Percentiles rank a stretch among this genome's conserved stretches.
phyloP scores from a whole-genome alignment of 2,113 vertebrate genomes.

The Zosterops borbonicus region DNA sequence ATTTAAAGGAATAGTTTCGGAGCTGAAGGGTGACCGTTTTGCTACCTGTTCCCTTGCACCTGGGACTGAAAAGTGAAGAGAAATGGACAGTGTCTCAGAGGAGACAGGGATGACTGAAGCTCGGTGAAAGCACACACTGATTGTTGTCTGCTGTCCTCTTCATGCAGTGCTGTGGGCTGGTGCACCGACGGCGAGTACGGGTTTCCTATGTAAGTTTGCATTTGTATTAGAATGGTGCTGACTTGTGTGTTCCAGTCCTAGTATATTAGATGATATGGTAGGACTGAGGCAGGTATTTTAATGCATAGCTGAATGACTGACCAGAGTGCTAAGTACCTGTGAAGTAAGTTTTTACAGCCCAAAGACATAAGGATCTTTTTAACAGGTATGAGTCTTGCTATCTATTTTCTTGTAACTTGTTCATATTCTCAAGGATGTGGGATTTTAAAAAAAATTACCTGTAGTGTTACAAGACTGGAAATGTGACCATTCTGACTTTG shows the following conservation, averaged over 20 bases:
- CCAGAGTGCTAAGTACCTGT: neutral
- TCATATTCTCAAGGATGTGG: neutral
- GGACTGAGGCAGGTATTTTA: conserved; percentile 21
- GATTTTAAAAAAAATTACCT: neutral
- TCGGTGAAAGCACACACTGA: conserved; percentile 78
- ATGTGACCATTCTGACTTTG: conserved; percentile 1
- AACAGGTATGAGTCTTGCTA: neutral
- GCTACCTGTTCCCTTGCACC: conserved; percentile 61
- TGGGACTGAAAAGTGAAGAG: conserved; percentile 69
- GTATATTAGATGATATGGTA: neutral
- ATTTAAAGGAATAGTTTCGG: conserved; percentile 31
- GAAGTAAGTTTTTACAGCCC: conserved; percentile 41
- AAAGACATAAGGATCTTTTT: neutral
- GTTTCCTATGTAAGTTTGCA: conserved; percentile 93
- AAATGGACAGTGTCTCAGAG: conserved; percentile 82
- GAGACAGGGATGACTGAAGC: conserved; percentile 74
- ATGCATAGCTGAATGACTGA: neutral
- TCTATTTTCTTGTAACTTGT: neutral
- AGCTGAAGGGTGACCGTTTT: conserved; percentile 58
- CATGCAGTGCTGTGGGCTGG: conserved; percentile 99
- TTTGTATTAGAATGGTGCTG: conserved; percentile 26
- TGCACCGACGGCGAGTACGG: conserved; percentile 90
- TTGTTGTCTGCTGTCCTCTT: conserved; percentile 83
- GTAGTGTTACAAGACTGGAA: neutral
- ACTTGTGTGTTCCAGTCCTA: conserved; percentile 12